Base-by-base conservation (phyloP, 2,888 invertebrate genomes). In the Leptura quadrifasciata region DNA sequence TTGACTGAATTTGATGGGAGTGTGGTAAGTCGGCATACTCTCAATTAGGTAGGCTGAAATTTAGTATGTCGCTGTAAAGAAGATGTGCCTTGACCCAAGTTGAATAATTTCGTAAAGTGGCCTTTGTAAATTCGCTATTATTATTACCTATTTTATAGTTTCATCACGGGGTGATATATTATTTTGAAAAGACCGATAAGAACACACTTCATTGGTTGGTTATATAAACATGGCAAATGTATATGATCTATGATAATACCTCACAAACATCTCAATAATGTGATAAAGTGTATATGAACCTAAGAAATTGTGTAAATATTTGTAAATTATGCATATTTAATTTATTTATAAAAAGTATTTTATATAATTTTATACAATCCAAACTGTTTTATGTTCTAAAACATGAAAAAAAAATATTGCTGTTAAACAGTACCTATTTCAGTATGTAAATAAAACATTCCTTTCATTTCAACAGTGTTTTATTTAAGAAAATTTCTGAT, bases 311-410 rank as follows among this genome's bases (percentile, higher is more conserved):
- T 71, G 61, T 71, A 71, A 24, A 71, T 58, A 69, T 71, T 71
- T 71, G 71, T 71, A 71, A 27, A 71, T 71, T 71, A 71, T 71
- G 21, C 20, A 61, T 71, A 61, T 39, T 71, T 71, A 71, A 71
- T 61, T 71, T 71, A 71, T 71, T 71, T 71, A 71, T 61, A 71
- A 39, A 69, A 61, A 71, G 60, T 71, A 71, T 71, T 69, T 71
- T 71, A 71, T 71, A 61, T 61, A 71, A 71, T 71, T 71, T 71
- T 71, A 71, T 71, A 71, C 71, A 71, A 47, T 18, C 20, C 64
- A 64, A 21, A 18, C 27, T 65, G 65, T 65, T 65, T 47, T 54
- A 17, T 65, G 39, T 65, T 52, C 17, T 65, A 65, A 20, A 65
- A 65, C 65, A 52, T 65, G 52, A 39, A 69, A 58, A 69, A 60